Evolutionary conservation across 2,888 invertebrate species (phyloP), one percentile per base, ranked within the genome.

Genomic region (Tyria jacobaeae): DNA sequence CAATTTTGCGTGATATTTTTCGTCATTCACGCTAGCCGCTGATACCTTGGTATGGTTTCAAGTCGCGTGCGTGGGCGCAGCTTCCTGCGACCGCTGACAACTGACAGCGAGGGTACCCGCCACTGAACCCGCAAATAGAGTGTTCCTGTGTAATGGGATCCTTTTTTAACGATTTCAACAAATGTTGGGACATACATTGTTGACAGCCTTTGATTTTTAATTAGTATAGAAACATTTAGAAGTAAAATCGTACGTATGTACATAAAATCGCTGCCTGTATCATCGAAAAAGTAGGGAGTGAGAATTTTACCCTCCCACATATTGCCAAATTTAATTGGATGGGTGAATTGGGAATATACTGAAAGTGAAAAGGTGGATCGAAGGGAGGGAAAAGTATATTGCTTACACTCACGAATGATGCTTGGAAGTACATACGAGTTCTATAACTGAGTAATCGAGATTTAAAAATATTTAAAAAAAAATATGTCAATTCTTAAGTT

Each of bases 61-160:
- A 71, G 75, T 75, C 65, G 47, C 58, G 58, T 77, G 85, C 85
- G 85, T 84, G 78, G 84, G 84, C 74, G 78, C 82, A 76, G 79
- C 74, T 82, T 82, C 80, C 84, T 78, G 70, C 70, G 69, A 59
- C 59, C 60, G 59, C 68, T 79, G 83, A 82, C 83, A 82, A 81
- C 73, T 81, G 83, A 83, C 83, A 82, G 80, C 64, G 67, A 73
- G 69, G 78, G 79, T 69, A 75, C 73, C 75, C 71, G 79, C 81
- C 77, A 75, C 80, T 71, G 73, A 70, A 51, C 70, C 66, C 61
- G 62, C 73, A 69, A 74, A 75, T 76, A 71, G 71, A 76, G 75
- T 62, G 68, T 79, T 73, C 73, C 69, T 70, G 70, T 70, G 67
- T 75, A 75, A 76, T 74, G 75, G 74, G 73, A 71, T 73, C 70